Percentiles rank a stretch among this genome's conserved stretches.
These are phyloP conservation scores for Atherix ibis DNA, from an alignment of 2,888 invertebrate species.

Conservation along the genomic window DNA sequence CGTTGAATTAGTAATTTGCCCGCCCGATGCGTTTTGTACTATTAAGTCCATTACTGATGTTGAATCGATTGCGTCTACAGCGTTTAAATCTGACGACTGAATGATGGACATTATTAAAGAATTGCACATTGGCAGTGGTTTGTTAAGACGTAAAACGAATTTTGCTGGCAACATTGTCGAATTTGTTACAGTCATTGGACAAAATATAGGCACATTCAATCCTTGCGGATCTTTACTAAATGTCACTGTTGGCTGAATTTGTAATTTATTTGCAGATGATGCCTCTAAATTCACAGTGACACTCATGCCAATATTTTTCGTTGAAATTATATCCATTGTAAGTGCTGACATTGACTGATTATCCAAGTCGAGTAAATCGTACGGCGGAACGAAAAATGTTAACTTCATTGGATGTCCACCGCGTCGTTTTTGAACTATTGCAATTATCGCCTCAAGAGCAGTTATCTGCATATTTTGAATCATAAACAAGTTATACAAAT, in stretches of 20 bases:
- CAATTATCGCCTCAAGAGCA: constrained; percentile 79
- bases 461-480: constrained; percentile 49
- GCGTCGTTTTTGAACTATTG: constrained; percentile 62
- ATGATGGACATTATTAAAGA: constrained; percentile 53
- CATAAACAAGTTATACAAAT: constrained; percentile 66
- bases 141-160: constrained; percentile 64
- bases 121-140: constrained; percentile 73
- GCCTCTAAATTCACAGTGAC: constrained; percentile 85
- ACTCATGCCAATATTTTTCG: constrained; percentile 61
- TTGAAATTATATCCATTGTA: constrained; percentile 53
- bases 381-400: constrained; percentile 87
- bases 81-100: constrained; percentile 41
- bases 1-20: constrained; percentile 52
- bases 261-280: constrained; percentile 55
- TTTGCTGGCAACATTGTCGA: constrained; percentile 82
- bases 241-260: constrained; percentile 25
- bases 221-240: constrained; percentile 21
- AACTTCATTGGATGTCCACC: constrained; percentile 89
- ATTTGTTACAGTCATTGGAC: constrained; percentile 64
- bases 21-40: constrained; percentile 60
- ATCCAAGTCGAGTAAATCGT: constrained; percentile 70
- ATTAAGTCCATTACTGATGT: constrained; percentile 42
- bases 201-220: constrained; percentile 52
- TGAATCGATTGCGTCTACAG: constrained; percentile 30
- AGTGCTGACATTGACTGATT: constrained; percentile 55